Evolutionary conservation across 2,797 vertebrate genomes (phyloP).

Genomic region (Malurus splendens): DNA sequence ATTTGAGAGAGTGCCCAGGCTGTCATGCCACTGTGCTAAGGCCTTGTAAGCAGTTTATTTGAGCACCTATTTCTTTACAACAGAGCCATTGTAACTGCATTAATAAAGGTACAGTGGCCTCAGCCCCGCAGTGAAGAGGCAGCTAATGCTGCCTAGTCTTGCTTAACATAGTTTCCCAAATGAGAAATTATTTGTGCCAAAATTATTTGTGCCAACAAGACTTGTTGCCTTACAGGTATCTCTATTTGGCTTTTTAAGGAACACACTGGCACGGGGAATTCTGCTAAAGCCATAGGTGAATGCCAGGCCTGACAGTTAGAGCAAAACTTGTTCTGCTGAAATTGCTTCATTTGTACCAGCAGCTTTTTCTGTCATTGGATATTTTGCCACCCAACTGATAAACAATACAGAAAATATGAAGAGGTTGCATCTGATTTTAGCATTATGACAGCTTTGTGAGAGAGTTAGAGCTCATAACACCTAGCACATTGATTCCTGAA

Average conservation of each 20-base stretch:
- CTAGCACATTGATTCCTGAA: neutral
- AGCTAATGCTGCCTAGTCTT: neutral
- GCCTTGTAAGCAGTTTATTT: neutral
- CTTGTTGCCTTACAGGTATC: neutral
- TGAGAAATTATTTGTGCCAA: neutral
- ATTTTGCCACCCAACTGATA: neutral
- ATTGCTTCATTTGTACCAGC: neutral
- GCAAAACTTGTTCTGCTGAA: neutral
- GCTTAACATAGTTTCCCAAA: neutral
- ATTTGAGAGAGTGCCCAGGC: neutral
- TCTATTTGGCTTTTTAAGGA: neutral
- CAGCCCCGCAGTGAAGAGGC: neutral
- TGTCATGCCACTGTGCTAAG: neutral
- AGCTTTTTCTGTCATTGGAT: neutral
- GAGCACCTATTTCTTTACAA: neutral
- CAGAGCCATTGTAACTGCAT: accelerated
- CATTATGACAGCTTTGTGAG: neutral
- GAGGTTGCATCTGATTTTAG: neutral
- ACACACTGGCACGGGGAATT: neutral
- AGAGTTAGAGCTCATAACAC: neutral
- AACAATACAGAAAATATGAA: neutral
- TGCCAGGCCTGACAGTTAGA: neutral
- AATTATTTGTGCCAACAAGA: neutral
- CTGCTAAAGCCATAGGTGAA: neutral
- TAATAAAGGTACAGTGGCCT: neutral